Percentiles rank a stretch among this genome's conserved stretches.
Conservation (phyloP, 2,888 invertebrate species). For the Sericinus montela region DNA sequence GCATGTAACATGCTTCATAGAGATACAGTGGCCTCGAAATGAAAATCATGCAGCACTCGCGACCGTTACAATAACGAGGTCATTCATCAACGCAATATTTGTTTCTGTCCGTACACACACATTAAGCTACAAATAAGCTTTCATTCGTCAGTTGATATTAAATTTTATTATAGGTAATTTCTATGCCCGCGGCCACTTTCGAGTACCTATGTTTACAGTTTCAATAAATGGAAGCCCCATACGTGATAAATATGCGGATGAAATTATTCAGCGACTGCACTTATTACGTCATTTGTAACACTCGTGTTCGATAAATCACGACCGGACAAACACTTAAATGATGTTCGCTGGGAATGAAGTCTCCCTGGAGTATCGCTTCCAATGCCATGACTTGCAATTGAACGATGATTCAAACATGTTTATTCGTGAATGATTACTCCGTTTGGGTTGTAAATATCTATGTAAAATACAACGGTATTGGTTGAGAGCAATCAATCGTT, state of each 20-base stretch:
- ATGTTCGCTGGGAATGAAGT: slow-evolving; percentile 36
- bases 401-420: slow-evolving; percentile 43
- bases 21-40: slow-evolving; percentile 70
- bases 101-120: slow-evolving; percentile 55
- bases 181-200: slow-evolving; percentile 29
- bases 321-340: slow-evolving; percentile 13
- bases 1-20: slow-evolving; percentile 63
- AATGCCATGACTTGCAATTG: slow-evolving; percentile 44
- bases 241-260: slow-evolving; percentile 25
- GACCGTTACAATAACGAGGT: slow-evolving; percentile 76
- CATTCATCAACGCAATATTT: slow-evolving; percentile 72
- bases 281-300: slow-evolving; percentile 17
- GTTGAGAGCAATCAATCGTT: too few species aligned
- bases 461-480: background rate
- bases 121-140: slow-evolving; percentile 48
- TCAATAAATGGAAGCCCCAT: slow-evolving; percentile 19
- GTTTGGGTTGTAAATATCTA: slow-evolving; percentile 1
- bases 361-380: slow-evolving; percentile 32
- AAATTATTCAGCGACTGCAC: slow-evolving; percentile 15
- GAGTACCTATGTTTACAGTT: slow-evolving; percentile 27
- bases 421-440: slow-evolving; percentile 23
- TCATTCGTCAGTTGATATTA: slow-evolving; percentile 21
- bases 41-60: slow-evolving; percentile 69
- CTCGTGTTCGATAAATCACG: slow-evolving; percentile 21
- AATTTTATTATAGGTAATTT: slow-evolving; percentile 22